Base-by-base conservation (phyloP, 2,797 vertebrate species). In the Fundulus diaphanus region DNA sequence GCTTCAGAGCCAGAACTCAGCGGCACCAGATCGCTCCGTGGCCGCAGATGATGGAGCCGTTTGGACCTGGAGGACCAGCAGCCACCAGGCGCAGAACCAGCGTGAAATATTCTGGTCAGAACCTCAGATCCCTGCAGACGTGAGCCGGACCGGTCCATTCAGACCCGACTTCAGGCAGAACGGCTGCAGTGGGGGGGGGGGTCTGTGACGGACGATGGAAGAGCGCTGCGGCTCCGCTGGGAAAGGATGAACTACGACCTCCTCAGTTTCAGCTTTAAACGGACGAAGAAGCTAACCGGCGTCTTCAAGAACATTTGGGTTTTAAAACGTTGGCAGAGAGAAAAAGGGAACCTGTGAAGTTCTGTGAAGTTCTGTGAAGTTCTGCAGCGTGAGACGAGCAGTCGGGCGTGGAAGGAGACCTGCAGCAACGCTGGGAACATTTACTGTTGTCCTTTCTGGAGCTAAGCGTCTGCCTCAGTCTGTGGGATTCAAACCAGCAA, bases 131-230 rank as follows among this genome's bases (percentile, higher is more conserved):
- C 31, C 5, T 27, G 29, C 27, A 16, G 27, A 57, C 7, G 27
- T 57, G 54, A 57, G 6, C n/a, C 16, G 46, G 46, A 48, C 18
- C 13, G 15, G 9, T 48, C 18, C 46, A 16, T 7, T 31, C 57
- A 18, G 57, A 9, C 1, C 29, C 6, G 22, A 7, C 57, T 33
- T 7, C 16, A 20, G 31, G 15, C 57, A 61, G 29, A n/a, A 20
- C 29, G 6, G 33, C 15, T 27, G 20, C 35, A 37, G 33, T 63
- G 35, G 59, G 59, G 71, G 51, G 73, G 72, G 7, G 77, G 73
- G 31, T 44, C 74, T 72, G n/a, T 69, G 79, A 52, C 0, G 3
- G 40, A 33, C 66, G 70, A 83, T 80, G 81, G 82, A 35, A 77
- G 79, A 73, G 31, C 12, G 68, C 65, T 61, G 75, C 44, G 82